Conservation (phyloP, 2,888 invertebrate species). For the Lymantria monacha region DNA sequence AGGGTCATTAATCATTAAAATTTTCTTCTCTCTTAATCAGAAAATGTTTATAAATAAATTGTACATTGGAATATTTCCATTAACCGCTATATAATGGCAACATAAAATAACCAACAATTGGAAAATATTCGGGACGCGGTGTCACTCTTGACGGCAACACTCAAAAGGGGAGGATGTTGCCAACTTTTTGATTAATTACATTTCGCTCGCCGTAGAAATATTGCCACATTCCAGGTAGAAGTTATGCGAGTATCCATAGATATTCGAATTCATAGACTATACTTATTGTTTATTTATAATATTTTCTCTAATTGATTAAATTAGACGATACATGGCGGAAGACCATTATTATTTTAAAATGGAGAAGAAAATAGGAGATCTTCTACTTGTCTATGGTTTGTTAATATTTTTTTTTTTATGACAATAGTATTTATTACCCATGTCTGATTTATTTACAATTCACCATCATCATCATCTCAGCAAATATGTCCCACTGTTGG, state of each 20-base stretch:
- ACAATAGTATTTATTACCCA: too few relatives aligned
- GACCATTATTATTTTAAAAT: too few relatives aligned
- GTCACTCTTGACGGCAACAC: constrained; percentile 41
- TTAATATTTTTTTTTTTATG: too few relatives aligned
- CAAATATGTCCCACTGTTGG: too few relatives aligned
- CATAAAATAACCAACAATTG: constrained; percentile 28
- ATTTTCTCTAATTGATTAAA: too few relatives aligned
- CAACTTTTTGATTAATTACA: constrained; percentile 81
- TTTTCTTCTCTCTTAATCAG: not conserved
- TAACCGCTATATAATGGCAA: constrained; percentile 15
- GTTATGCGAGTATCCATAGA: constrained; percentile 53
- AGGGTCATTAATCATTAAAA: not conserved
- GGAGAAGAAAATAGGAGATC: too few relatives aligned
- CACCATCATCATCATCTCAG: too few relatives aligned
- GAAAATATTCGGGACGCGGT: constrained; percentile 31
- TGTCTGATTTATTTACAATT: too few relatives aligned
- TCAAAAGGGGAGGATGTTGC: constrained; percentile 42
- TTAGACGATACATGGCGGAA: too few relatives aligned
- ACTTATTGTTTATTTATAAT: not conserved
- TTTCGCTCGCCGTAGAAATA: constrained; percentile 71
- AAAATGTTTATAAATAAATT: not conserved
- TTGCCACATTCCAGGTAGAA: constrained; percentile 69
- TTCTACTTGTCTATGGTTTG: too few relatives aligned
- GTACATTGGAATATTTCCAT: constrained; percentile 1
- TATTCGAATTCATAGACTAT: constrained; percentile 26